A percentile compares a stretch with the other conserved stretches of the same genome.
Evolutionary conservation across 1,140 invertebrate species (phyloP).

Genomic region (Drosophila ficusphila): DNA sequence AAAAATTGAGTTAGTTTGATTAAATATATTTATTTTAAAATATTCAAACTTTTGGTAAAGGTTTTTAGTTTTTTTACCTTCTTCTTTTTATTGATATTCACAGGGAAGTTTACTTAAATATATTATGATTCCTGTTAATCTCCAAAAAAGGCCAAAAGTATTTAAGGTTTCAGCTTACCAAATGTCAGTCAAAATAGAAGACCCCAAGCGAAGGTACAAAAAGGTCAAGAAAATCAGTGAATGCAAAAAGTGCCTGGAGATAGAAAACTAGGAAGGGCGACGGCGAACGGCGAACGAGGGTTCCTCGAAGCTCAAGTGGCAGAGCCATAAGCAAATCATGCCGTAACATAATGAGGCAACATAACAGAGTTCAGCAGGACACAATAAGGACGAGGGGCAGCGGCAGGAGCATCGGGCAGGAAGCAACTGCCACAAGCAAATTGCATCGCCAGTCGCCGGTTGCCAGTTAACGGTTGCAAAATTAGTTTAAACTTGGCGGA

Average conservation of each 20-base stretch:
- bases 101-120: too few species aligned
- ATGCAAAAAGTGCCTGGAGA: not conserved
- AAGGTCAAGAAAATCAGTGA: conserved; percentile 36
- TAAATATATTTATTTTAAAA: too few species aligned
- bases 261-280: conserved; percentile 1
- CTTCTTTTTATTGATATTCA: too few species aligned
- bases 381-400: conserved; percentile 1
- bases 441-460: conserved; percentile 59
- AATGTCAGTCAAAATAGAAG: not conserved
- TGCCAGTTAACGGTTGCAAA: conserved; percentile 75
- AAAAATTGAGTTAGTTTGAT: too few species aligned
- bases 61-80: too few species aligned
- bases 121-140: too few species aligned
- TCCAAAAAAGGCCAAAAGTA: not conserved
- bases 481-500: conserved; percentile 80
- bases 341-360: conserved; percentile 68
- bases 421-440: conserved; percentile 67
- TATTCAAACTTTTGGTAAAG: too few species aligned
- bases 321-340: conserved; percentile 65
- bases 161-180: not conserved
- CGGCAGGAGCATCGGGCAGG: conserved; percentile 23
- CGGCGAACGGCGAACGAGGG: conserved; percentile 2
- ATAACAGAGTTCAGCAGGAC: conserved; percentile 30
- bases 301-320: conserved; percentile 65
- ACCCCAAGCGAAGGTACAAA: not conserved